These are phyloP conservation scores for Danaus plexippus DNA, from an alignment of 1,140 invertebrate genomes.

Conservation along the genomic window DNA sequence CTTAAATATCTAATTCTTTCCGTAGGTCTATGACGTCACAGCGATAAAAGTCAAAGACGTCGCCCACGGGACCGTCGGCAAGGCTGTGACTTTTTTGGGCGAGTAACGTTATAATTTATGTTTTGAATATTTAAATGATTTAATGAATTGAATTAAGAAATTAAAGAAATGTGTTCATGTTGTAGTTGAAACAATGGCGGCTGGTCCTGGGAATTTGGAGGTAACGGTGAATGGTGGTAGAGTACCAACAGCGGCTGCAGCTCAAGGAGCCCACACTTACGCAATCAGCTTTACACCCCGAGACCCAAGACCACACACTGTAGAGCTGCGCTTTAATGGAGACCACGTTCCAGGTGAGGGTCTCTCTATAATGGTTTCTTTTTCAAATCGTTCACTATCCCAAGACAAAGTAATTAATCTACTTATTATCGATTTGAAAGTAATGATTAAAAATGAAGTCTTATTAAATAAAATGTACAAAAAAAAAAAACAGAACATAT, in stretches of 20 bases:
- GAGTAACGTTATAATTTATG: slow-evolving; percentile 36
- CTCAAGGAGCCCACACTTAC: slow-evolving; percentile 95
- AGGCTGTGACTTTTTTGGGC: slow-evolving; percentile 96
- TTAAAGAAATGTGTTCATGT: slow-evolving; percentile 1
- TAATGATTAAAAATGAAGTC: too few species aligned
- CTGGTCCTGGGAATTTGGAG: slow-evolving; percentile 96
- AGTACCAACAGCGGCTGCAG: slow-evolving; percentile 95
- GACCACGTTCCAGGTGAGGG: slow-evolving; percentile 91
- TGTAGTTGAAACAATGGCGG: slow-evolving; percentile 95
- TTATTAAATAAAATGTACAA: too few species aligned
- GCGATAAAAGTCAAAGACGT: slow-evolving; percentile 96
- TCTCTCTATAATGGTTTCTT: background rate
- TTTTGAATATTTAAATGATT: slow-evolving; percentile 3
- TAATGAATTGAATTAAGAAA: background rate
- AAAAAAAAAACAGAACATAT: too few species aligned
- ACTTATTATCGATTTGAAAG: too few species aligned
- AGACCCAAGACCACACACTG: slow-evolving; percentile 90
- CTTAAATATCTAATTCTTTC: too few species aligned
- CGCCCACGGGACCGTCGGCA: slow-evolving; percentile 90
- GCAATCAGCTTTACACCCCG: slow-evolving; percentile 97
- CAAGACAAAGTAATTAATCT: too few species aligned
- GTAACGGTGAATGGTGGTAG: slow-evolving; percentile 97
- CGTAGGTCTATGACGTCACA: slow-evolving; percentile 90
- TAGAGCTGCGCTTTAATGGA: slow-evolving; percentile 95
- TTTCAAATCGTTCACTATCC: too few species aligned